These are phyloP conservation scores for Actinostola sp. DNA, from an alignment of 92 coral and sea anemone genomes.

Conservation along the genomic window DNA sequence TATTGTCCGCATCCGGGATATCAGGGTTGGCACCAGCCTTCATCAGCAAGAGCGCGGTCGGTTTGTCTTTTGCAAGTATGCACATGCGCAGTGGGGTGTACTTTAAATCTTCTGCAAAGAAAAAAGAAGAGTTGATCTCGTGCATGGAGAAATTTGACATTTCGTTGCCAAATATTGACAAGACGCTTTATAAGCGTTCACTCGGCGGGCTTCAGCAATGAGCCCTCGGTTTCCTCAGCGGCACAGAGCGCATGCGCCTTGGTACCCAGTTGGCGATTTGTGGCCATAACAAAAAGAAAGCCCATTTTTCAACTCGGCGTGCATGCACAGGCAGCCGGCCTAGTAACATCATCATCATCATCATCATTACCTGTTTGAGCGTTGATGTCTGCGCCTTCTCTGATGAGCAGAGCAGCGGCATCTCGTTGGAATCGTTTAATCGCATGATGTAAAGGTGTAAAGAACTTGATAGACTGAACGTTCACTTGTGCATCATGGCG, in stretches of 20 bases:
- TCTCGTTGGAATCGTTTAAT: constrained; percentile 71
- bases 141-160: too few relatives aligned
- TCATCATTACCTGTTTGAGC: constrained; percentile 57
- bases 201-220: too few relatives aligned
- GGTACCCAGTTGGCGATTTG: too few relatives aligned
- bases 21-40: constrained; percentile 80
- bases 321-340: too few relatives aligned
- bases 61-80: constrained; percentile 56
- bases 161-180: too few relatives aligned
- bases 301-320: too few relatives aligned
- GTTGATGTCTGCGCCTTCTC: constrained; percentile 68
- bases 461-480: constrained; percentile 50
- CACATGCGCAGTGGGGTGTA: constrained; percentile 80
- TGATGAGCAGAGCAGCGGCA: constrained; percentile 62
- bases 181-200: background rate
- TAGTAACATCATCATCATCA: background rate
- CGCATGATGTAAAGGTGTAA: constrained; percentile 77
- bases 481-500: constrained; percentile 68
- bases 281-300: too few relatives aligned
- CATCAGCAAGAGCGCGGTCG: constrained; percentile 45
- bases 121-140: background rate
- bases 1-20: constrained; percentile 60
- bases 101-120: constrained; percentile 51
- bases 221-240: too few relatives aligned
- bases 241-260: too few relatives aligned